Evolutionary conservation across 2,797 vertebrate genomes (phyloP), one percentile per base, ranked within the genome.

Genomic region (Nyctalus aviator): DNA sequence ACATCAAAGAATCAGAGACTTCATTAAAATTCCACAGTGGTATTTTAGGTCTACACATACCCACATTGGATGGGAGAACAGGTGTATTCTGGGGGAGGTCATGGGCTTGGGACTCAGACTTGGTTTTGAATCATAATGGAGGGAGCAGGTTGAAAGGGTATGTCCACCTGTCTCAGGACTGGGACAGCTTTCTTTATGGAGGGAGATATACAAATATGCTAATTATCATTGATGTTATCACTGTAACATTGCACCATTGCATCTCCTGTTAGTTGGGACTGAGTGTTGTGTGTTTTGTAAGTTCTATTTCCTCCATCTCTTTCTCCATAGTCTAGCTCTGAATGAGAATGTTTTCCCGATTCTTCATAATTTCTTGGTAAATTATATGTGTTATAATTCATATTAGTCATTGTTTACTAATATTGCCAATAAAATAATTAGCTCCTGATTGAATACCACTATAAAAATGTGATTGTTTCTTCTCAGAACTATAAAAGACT

Each of bases 301-400:
- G 8, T 82, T 93, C 64, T 94, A 18, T 59, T 88, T 94, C 79
- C 35, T 72, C 12, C 18, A n/a, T 81, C 64, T 78, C 2, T 62
- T 79, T 87, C 15, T 91, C 9, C 78, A 4, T 68, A 37, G 59
- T 25, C 5, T 32, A 68, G 18, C 41, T 5, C 2, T 84, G 35
- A 57, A n/a, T 94, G 64, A 91, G 15, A 90, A 84, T 72, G 25
- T 57, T 95, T 82, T 89, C 37, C 13, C 85, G 18, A n/a, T 46
- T 89, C 66, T 96, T 95, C 35, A 72, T 55, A 84, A 87, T 93
- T 87, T 78, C 44, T 6, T 83, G 21, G 5, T 62, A 91, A 90
- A 94, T 76, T 90, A 23, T 79, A 30, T 89, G 20, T 66, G 3
- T 81, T 92, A 4, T 87, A 79, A 76, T 89, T 57, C 37, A 53